Percentiles rank a stretch among this genome's conserved stretches.
phyloP scores from a whole-genome alignment of 2,797 vertebrate species.

The Sebastolobus alascanus region DNA sequence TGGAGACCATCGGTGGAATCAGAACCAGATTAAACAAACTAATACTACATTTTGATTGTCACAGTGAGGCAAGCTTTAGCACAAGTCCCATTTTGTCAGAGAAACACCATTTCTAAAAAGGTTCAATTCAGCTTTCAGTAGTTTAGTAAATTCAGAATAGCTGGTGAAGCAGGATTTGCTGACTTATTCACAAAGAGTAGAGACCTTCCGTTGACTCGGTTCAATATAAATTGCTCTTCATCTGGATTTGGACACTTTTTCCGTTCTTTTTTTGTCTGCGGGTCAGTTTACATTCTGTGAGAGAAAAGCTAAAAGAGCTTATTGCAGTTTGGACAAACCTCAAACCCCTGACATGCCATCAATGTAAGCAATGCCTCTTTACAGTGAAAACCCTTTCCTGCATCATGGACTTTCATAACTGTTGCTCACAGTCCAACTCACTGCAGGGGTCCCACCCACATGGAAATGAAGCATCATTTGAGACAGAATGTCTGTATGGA shows the following conservation, averaged over 20 bases:
- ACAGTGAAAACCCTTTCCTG: not conserved
- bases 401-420: not conserved
- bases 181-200: constrained; percentile 4
- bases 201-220: not conserved
- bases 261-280: not conserved
- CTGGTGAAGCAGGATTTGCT: not conserved
- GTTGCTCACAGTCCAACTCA: not conserved
- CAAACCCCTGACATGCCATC: not conserved
- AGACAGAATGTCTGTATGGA: not conserved
- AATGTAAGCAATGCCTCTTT: not conserved
- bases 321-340: not conserved
- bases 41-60: not conserved
- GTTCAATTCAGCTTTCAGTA: not conserved
- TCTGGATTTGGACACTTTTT: not conserved
- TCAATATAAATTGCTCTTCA: not conserved
- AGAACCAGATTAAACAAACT: not conserved
- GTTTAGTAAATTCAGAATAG: constrained; percentile 1
- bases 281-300: not conserved
- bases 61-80: not conserved
- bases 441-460: constrained; percentile 2
- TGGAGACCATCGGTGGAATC: not conserved
- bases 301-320: not conserved
- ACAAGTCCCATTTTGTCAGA: not conserved
- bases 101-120: not conserved
- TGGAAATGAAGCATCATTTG: not conserved